Evolutionary conservation across 2,888 invertebrate species (phyloP).

Genomic region (Megalurothrips usitatus): DNA sequence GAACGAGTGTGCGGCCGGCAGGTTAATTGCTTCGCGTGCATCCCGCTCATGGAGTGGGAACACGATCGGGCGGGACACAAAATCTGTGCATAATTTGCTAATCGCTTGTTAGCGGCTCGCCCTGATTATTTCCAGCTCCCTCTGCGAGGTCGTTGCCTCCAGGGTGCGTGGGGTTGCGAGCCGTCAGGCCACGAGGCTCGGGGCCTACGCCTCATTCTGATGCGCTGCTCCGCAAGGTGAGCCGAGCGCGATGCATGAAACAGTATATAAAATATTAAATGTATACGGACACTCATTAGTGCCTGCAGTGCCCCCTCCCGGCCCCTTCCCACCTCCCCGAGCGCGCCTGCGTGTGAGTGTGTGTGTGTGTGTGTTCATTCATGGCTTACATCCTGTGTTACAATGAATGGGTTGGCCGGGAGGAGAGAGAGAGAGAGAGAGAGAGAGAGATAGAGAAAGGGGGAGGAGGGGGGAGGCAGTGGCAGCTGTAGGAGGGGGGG

Average conservation of each 20-base stretch:
- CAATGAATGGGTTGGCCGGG: neutral
- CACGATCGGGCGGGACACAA: neutral
- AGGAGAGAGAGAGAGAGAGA: neutral
- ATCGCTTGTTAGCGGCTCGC: neutral
- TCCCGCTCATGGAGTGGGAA: too few relatives aligned
- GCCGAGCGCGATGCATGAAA: constrained; percentile 7
- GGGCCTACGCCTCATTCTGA: neutral
- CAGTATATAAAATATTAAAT: neutral
- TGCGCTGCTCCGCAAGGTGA: neutral
- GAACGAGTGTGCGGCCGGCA: too few relatives aligned
- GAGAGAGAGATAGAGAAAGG: neutral
- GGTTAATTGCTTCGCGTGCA: too few relatives aligned
- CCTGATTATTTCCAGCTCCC: neutral
- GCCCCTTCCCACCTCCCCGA: neutral
- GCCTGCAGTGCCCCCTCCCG: neutral
- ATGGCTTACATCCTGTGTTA: constrained; percentile 24
- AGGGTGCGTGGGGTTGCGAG: too few relatives aligned
- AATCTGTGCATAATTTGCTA: neutral
- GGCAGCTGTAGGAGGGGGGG: neutral
- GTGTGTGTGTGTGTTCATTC: constrained; percentile 3
- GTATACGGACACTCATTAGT: constrained; percentile 12
- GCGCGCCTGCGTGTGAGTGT: neutral
- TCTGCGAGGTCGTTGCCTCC: too few relatives aligned
- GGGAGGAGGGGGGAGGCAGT: neutral
- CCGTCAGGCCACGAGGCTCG: too few relatives aligned